Evolutionary conservation across 2,888 invertebrate species (phyloP).

Genomic region (Empis stercorea): DNA sequence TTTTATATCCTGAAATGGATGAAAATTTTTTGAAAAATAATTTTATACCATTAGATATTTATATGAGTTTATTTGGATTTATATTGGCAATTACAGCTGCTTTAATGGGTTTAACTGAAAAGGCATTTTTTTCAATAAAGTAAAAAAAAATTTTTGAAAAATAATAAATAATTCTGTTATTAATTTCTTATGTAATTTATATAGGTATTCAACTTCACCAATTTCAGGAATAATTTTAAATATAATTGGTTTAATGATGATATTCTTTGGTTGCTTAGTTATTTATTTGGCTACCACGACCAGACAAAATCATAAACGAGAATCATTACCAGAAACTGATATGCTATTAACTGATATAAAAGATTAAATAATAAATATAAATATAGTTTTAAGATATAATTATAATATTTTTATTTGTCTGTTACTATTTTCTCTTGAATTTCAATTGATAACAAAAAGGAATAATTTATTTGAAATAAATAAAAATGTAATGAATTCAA

Average conservation of each 20-base stretch:
- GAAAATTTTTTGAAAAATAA: constrained; percentile 42
- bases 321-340: constrained; percentile 60
- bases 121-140: constrained; percentile 46
- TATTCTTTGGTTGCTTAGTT: constrained; percentile 53
- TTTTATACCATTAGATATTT: constrained; percentile 62
- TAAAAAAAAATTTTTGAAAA: too few species aligned
- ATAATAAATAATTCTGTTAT: too few species aligned
- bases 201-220: constrained; percentile 36
- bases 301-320: constrained; percentile 55
- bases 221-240: constrained; percentile 55
- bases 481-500: too few species aligned
- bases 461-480: too few species aligned
- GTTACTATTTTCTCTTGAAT: too few species aligned
- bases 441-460: too few species aligned
- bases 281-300: constrained; percentile 49
- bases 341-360: constrained; percentile 39
- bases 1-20: constrained; percentile 58
- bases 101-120: constrained; percentile 65
- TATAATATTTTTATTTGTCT: too few species aligned
- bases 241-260: constrained; percentile 50
- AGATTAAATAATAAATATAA: constrained; percentile 24
- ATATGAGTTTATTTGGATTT: constrained; percentile 64
- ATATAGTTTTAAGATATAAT: too few species aligned
- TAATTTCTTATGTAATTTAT: not conserved
- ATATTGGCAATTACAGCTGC: constrained; percentile 52